Conservation (phyloP, 2,797 vertebrate genomes). For the Lacerta viridis region DNA sequence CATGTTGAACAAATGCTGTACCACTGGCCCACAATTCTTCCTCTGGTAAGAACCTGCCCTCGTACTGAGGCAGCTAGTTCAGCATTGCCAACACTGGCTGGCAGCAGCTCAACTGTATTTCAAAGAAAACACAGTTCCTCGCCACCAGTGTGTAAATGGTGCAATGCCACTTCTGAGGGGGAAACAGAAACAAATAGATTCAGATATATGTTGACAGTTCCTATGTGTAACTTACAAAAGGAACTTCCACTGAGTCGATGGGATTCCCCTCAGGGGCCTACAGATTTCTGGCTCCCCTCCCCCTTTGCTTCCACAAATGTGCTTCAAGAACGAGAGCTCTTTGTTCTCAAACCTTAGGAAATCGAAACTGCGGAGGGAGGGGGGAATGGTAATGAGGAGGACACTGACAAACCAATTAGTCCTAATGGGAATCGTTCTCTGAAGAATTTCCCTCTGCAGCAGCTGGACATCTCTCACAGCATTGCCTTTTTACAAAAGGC, state of each 20-base stretch:
- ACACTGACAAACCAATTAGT: background rate
- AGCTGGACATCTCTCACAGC: background rate
- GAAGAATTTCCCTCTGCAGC: background rate
- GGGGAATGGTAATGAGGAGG: background rate
- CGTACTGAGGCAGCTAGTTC: too few species aligned
- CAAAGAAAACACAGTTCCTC: background rate
- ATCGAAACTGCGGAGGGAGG: background rate
- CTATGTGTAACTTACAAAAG: background rate
- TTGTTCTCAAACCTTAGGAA: background rate
- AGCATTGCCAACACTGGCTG: too few species aligned
- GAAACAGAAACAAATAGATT: background rate
- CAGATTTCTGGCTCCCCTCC: background rate
- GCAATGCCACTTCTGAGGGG: background rate
- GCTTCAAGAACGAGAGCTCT: slow-evolving; percentile 1
- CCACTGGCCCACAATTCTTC: too few species aligned
- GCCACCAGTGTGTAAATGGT: background rate
- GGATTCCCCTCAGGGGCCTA: background rate
- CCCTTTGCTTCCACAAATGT: fast-evolving
- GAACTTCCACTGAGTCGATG: background rate
- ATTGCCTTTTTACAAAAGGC: slow-evolving; percentile 1
- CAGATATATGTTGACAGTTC: background rate
- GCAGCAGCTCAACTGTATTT: too few species aligned
- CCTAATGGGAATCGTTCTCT: slow-evolving; percentile 24
- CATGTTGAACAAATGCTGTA: too few species aligned
- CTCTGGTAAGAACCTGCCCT: too few species aligned